Conservation (phyloP, 92 coral and sea anemone species). For the Zoanthus sociatus region DNA sequence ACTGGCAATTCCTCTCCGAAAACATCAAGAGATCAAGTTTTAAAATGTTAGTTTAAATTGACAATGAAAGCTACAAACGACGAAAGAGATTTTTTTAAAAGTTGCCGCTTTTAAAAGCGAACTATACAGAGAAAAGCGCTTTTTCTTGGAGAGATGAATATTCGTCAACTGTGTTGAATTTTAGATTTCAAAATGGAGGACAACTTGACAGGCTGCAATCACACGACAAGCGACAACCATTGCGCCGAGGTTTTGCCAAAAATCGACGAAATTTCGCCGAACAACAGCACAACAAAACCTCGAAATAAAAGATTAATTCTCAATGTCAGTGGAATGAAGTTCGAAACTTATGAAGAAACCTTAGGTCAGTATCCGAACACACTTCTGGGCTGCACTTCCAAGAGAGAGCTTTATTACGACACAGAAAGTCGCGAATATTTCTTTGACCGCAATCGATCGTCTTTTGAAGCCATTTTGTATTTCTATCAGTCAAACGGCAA, state of each 20-base stretch:
- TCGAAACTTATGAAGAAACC: conserved; percentile 87
- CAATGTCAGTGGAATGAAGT: conserved; percentile 95
- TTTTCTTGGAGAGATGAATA: background rate
- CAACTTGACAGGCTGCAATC: conserved; percentile 20
- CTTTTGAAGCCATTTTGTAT: conserved; percentile 95
- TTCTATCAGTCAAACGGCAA: conserved; percentile 92
- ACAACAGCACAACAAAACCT: background rate
- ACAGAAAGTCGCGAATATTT: conserved; percentile 80
- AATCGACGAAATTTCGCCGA: background rate
- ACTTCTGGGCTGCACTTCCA: conserved; percentile 84
- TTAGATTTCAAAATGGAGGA: conserved; percentile 23
- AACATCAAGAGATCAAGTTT: background rate
- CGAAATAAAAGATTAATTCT: conserved; percentile 68
- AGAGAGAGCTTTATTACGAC: conserved; percentile 85
- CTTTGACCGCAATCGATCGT: conserved; percentile 98
- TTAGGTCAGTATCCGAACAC: conserved; percentile 87
- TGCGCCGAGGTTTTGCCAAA: background rate
- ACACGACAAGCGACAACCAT: conserved; percentile 1
- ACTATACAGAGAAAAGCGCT: background rate
- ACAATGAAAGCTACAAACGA: background rate
- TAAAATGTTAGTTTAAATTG: background rate
- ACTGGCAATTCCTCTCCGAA: conserved; percentile 26
- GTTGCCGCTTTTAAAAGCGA: background rate
- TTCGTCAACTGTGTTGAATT: conserved; percentile 24
- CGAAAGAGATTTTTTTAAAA: background rate